Percentiles rank a stretch among this genome's conserved stretches.
Evolutionary conservation across 2,113 vertebrate species (phyloP).

Genomic region (Paracanthobrama guichenoti): DNA sequence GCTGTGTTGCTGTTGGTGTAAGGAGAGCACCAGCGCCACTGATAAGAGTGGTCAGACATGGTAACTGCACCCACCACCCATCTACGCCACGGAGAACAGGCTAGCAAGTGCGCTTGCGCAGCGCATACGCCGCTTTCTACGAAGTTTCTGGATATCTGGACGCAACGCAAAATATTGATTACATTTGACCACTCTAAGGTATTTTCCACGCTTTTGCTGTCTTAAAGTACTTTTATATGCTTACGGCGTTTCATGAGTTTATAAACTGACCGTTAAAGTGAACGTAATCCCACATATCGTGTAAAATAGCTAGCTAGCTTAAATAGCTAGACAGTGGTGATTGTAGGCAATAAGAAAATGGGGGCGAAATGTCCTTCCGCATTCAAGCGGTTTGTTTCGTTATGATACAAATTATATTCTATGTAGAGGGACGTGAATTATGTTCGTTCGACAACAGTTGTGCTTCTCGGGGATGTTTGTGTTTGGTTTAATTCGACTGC

Average conservation of each 20-base stretch:
- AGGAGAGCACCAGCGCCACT: slow-evolving; percentile 45
- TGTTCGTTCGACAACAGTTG: not conserved
- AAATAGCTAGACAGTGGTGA: slow-evolving; percentile 12
- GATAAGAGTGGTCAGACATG: not conserved
- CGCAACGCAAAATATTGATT: slow-evolving; percentile 13
- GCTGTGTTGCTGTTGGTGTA: not conserved
- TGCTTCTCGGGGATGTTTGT: not conserved
- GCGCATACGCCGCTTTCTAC: slow-evolving; percentile 42
- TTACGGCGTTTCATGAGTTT: not conserved
- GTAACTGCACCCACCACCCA: slow-evolving; percentile 37
- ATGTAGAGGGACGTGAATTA: not conserved
- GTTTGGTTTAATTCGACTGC: not conserved
- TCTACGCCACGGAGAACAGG: slow-evolving; percentile 36
- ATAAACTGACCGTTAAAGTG: slow-evolving; percentile 20
- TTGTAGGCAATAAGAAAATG: not conserved
- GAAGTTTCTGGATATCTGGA: slow-evolving; percentile 58
- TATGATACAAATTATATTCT: not conserved
- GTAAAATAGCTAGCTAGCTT: slow-evolving; percentile 38
- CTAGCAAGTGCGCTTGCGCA: slow-evolving; percentile 44
- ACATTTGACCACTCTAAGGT: slow-evolving; percentile 17
- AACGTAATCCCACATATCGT: not conserved
- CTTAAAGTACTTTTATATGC: slow-evolving; percentile 12
- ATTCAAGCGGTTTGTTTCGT: slow-evolving; percentile 6
- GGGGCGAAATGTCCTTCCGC: slow-evolving; percentile 10
- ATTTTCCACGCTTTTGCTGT: not conserved